These are phyloP conservation scores for Tachina lurida DNA, from an alignment of 2,888 invertebrate species.

Conservation along the genomic window DNA sequence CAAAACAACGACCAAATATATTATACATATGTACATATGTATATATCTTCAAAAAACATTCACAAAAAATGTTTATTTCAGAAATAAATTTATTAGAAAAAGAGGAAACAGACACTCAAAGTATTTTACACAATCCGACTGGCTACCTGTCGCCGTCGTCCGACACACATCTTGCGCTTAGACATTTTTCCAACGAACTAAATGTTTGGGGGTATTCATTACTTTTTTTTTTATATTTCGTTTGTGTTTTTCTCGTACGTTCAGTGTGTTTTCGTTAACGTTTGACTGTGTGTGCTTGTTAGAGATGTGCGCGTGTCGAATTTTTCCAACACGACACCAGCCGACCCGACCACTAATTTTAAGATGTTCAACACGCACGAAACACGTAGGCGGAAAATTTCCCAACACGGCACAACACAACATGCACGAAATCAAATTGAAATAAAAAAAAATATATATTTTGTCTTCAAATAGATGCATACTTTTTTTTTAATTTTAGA, in stretches of 20 bases:
- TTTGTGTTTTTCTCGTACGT: constrained; percentile 24
- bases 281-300: not conserved
- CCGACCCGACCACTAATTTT: too few species aligned
- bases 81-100: constrained; percentile 26
- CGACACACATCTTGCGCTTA: constrained; percentile 63
- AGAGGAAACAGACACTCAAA: constrained; percentile 28
- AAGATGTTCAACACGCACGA: too few species aligned
- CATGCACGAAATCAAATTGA: too few species aligned
- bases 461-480: too few species aligned
- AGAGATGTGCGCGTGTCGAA: too few species aligned
- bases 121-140: constrained; percentile 44
- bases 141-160: constrained; percentile 24
- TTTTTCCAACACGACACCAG: too few species aligned
- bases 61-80: constrained; percentile 22
- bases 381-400: too few species aligned
- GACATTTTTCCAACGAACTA: constrained; percentile 69
- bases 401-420: too few species aligned
- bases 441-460: too few species aligned
- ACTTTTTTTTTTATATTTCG: constrained; percentile 23
- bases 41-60: constrained; percentile 15
- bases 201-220: constrained; percentile 60
- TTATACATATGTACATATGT: too few species aligned
- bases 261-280: constrained; percentile 36
- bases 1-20: constrained; percentile 31
- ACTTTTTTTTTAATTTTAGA: too few species aligned